Evolutionary conservation across 2,888 invertebrate genomes (phyloP), one percentile per base, ranked within the genome.

Genomic region (Euplagia quadripunctaria): DNA sequence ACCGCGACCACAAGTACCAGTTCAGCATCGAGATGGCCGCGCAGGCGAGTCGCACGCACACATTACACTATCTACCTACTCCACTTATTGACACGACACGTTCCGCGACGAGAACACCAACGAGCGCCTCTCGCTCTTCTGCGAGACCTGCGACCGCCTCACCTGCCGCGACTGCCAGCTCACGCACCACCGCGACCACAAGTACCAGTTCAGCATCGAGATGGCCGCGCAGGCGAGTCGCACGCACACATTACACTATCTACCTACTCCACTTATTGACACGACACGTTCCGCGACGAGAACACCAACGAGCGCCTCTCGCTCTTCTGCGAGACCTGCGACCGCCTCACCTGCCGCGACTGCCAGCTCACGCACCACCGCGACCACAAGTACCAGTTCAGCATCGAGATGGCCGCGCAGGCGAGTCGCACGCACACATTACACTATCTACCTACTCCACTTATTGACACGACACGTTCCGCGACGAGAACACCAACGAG

Each of bases 121-220:
- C 94, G 96, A 96, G 86, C 82, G 65, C 52, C 58, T 49, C n/a
- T n/a, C 65, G 65, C 69, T 99, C 82, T 99, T 98, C 94, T 99
- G 99, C 95, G 98, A 99, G 96, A 98, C 98, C 72, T 99, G 99
- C 95, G 98, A 99, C 94, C 97, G 97, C 86, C 96, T 99, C 79
- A 99, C 99, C 61, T 99, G 99, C 92, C 97, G 99, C 83, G 99
- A 99, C 96, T 99, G 99, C 91, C 99, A 99, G 95, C 96, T 99
- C 82, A 97, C 97, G 84, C 98, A 98, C 90, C 99, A 99, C 94
- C 97, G 99, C 84, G 98, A 99, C 94, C 99, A 99, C 94, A 98
- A 98, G 93, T 99, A 99, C 94, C 98, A 98, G 96, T 99, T 99
- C 95, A 98, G 98, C 84, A 97, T 98, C 84, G 98, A 99, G 96